Base-by-base conservation (phyloP, 2,797 vertebrate species). In the Lepilemur septentrionalis region DNA sequence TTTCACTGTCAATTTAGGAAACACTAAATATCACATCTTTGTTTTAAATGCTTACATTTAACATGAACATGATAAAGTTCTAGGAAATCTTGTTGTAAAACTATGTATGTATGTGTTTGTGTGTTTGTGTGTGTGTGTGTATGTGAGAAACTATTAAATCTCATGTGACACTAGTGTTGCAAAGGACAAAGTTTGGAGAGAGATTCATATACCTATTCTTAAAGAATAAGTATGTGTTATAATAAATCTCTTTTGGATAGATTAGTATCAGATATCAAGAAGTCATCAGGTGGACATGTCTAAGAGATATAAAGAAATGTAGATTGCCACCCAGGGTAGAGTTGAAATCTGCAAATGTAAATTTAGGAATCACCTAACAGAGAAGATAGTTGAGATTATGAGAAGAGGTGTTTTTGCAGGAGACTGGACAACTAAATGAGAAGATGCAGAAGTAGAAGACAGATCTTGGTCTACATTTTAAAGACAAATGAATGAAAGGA, bases 31-130 rank as follows among this genome's bases (percentile, higher is more conserved):
- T 67, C 85, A 57, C 85, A 63, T 55, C 50, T 96, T 86, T 59
- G n/a, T 80, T 35, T 72, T 69, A 83, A 86, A 70, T 89, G 85
- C 93, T 95, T 96, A 78, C 7, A 95, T 76, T 94, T 86, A 72
- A 63, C n/a, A 88, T 85, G 63, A 94, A 90, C 8, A 81, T 80
- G 61, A 83, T 85, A 59, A 61, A 78, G 10, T 92, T 95, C 43
- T 92, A 17, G 32, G 70, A 82, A 93, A 91, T 52, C 41, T 7
- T 76, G 1, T 59, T 93, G 28, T 75, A 43, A 38, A 73, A 5
- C 22, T 76, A 1, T 12, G 2, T 63, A 5, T 55, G 18, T 83
- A 13, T 18, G 10, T 79, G 4, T 69, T 28, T 38, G 9, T 46
- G 23, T 83, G 23, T 41, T 13, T 38, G 7, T 75, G 4, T 48